phyloP scores from a whole-genome alignment of 2,888 invertebrate genomes.

The Minunthozetes semirufus region DNA sequence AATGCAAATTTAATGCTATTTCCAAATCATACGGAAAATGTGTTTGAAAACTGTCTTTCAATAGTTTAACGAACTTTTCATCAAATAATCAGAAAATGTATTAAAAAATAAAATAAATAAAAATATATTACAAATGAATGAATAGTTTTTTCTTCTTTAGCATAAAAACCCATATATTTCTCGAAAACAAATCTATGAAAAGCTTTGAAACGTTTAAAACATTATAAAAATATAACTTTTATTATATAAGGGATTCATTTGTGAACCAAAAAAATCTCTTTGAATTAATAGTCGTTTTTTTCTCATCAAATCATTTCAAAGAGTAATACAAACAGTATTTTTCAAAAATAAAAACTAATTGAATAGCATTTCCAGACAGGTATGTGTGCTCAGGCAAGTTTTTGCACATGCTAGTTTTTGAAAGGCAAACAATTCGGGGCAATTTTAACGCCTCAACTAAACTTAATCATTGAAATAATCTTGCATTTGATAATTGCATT shows the following conservation, averaged over 20 bases:
- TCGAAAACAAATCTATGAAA: background rate
- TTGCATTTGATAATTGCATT: too few species aligned
- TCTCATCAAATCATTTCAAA: background rate
- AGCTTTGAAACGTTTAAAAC: background rate
- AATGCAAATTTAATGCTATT: too few species aligned
- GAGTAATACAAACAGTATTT: too few species aligned
- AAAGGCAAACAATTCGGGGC: too few species aligned
- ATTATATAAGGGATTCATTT: background rate
- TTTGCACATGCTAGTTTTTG: too few species aligned
- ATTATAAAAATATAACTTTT: background rate
- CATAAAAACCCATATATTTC: background rate
- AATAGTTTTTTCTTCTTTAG: background rate
- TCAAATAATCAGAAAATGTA: background rate
- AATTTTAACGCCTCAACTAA: too few species aligned
- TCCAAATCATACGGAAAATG: too few species aligned
- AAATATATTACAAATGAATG: background rate
- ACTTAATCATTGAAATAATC: too few species aligned
- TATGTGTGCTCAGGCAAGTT: too few species aligned
- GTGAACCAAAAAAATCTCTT: background rate
- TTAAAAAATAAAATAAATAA: background rate
- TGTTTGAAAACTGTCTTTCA: background rate
- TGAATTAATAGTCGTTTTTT: background rate
- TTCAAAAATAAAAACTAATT: too few species aligned
- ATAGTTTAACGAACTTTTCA: background rate
- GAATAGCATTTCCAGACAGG: background rate